Conservation (phyloP, 2,113 vertebrate species). For the Poicephalus meyeri region DNA sequence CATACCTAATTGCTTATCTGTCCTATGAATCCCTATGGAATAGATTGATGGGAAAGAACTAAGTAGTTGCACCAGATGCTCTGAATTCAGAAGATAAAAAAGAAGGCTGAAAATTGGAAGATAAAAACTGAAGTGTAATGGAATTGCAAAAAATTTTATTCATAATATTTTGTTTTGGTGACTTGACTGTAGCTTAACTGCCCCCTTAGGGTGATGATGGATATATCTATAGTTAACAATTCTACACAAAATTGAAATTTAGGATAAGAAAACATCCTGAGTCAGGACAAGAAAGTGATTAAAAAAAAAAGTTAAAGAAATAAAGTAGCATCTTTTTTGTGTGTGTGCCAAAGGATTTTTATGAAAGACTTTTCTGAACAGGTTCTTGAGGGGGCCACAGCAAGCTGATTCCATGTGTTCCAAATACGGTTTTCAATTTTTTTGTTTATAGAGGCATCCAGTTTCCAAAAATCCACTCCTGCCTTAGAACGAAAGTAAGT, state of each 20-base stretch:
- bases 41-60: neutral
- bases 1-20: slow-evolving; percentile 4
- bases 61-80: neutral
- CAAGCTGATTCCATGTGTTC: neutral
- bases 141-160: neutral
- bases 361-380: neutral
- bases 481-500: neutral
- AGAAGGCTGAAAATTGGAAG: neutral
- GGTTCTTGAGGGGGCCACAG: neutral
- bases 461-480: neutral
- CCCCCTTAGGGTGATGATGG: neutral
- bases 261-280: neutral
- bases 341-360: neutral
- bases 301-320: neutral
- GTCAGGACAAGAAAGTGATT: neutral
- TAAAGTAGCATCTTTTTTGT: accelerated
- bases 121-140: neutral
- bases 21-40: neutral
- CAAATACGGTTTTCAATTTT: neutral
- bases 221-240: neutral
- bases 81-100: neutral
- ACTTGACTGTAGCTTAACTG: neutral
- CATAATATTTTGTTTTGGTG: neutral
- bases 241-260: neutral
- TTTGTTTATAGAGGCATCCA: neutral